Conservation (phyloP, 2,797 vertebrate genomes). For the Podarcis siculus region DNA sequence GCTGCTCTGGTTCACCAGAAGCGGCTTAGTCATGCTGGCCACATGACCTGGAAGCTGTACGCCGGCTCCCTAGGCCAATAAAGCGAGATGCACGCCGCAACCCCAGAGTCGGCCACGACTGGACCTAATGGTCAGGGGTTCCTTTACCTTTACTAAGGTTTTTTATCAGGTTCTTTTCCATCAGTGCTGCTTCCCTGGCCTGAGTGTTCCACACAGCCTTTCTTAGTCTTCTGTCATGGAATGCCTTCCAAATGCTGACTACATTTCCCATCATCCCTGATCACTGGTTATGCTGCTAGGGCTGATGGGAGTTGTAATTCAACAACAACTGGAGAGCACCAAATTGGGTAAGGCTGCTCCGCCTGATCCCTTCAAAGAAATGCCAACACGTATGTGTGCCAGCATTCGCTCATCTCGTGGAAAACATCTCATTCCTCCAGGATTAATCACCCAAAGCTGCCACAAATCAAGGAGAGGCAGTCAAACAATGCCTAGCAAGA, state of each 20-base stretch:
- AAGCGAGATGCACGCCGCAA: no score
- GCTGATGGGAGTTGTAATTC: not conserved
- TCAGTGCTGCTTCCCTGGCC: not conserved
- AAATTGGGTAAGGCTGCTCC: accelerated
- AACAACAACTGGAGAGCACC: not conserved
- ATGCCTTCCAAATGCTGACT: no score
- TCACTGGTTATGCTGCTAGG: no score
- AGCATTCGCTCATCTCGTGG: slow-evolving; percentile 67
- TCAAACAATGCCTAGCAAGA: slow-evolving; percentile 32
- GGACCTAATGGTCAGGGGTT: no score
- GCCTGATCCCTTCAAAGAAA: not conserved
- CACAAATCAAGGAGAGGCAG: slow-evolving; percentile 20
- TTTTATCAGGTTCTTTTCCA: not conserved
- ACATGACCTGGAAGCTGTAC: no score
- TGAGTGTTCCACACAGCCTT: not conserved
- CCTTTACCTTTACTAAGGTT: no score
- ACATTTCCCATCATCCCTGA: no score
- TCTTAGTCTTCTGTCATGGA: no score
- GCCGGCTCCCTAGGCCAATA: no score
- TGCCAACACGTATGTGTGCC: slow-evolving; percentile 55
- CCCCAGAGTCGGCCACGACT: no score
- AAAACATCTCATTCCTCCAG: slow-evolving; percentile 65
- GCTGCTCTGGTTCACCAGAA: no score
- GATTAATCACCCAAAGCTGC: slow-evolving; percentile 65
- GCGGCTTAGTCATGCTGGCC: no score